Percentiles rank a stretch among this genome's conserved stretches.
Conservation (phyloP, 2,888 invertebrate genomes). For the Tenthredo amoena region DNA sequence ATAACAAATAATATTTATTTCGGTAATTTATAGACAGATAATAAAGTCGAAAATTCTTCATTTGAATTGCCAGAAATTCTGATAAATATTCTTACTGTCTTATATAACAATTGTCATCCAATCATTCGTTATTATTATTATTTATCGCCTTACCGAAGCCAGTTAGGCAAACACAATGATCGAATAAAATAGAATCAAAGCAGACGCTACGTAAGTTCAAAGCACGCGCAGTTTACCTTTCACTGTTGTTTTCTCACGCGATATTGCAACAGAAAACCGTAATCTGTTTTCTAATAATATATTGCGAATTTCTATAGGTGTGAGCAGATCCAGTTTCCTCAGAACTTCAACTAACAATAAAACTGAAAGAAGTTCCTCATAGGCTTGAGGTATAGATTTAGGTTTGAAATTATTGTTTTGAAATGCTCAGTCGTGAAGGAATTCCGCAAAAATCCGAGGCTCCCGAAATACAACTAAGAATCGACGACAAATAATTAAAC, state of each 20-base stretch:
- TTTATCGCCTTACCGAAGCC: not conserved
- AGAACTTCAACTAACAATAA: not conserved
- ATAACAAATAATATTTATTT: not conserved
- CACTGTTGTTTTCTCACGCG: constrained; percentile 50
- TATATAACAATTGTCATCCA: not conserved
- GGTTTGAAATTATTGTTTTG: not conserved
- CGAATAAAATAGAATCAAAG: constrained; percentile 32
- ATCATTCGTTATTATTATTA: not conserved
- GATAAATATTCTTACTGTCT: not conserved
- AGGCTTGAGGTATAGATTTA: not conserved
- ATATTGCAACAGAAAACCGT: constrained; percentile 40
- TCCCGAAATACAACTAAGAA: not conserved
- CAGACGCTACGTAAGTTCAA: constrained; percentile 56
- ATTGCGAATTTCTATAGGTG: constrained; percentile 35
- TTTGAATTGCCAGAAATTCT: not conserved
- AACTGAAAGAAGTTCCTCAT: not conserved
- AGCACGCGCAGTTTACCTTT: constrained; percentile 54
- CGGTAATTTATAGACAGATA: not conserved
- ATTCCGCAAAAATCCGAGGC: not conserved
- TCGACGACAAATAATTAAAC: not conserved
- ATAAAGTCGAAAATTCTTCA: not conserved
- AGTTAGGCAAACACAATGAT: not conserved
- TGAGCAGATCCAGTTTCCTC: constrained; percentile 36
- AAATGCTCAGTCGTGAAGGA: not conserved
- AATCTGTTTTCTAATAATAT: constrained; percentile 62